Evolutionary conservation across 2,888 invertebrate species (phyloP).

Genomic region (Melinopterus prodromus): DNA sequence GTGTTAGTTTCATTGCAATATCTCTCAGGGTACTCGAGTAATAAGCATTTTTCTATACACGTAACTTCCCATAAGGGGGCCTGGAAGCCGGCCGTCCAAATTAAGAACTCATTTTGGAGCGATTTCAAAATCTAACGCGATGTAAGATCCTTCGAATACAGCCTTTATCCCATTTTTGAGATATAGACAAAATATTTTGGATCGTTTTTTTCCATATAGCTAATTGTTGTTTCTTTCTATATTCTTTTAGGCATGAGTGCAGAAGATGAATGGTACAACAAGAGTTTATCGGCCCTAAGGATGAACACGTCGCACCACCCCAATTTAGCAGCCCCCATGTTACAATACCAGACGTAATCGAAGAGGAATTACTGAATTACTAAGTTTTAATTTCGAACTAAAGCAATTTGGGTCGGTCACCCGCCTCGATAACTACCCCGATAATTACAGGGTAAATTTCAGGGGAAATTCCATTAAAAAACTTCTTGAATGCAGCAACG

Average conservation of each 20-base stretch:
- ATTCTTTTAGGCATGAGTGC: conserved; percentile 83
- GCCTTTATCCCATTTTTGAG: too few species aligned
- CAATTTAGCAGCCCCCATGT: conserved; percentile 94
- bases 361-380: conserved; percentile 30
- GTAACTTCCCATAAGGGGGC: too few species aligned
- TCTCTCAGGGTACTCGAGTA: too few species aligned
- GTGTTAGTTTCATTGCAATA: too few species aligned
- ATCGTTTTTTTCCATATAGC: neutral
- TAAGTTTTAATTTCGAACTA: conserved; percentile 23
- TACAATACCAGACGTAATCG: conserved; percentile 96
- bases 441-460: neutral
- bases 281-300: conserved; percentile 93
- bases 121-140: too few species aligned
- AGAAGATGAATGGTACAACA: conserved; percentile 98
- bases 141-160: too few species aligned
- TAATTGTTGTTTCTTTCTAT: neutral
- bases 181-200: too few species aligned
- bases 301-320: conserved; percentile 97
- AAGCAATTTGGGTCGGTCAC: neutral
- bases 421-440: neutral
- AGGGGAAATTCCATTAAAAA: conserved; percentile 9
- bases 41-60: too few species aligned
- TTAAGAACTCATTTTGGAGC: too few species aligned
- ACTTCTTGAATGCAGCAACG: neutral
- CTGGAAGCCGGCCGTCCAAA: too few species aligned